A percentile compares a stretch with the other conserved stretches of the same genome.
Evolutionary conservation across 2,113 vertebrate species (phyloP).

Genomic region (Lontra canadensis): DNA sequence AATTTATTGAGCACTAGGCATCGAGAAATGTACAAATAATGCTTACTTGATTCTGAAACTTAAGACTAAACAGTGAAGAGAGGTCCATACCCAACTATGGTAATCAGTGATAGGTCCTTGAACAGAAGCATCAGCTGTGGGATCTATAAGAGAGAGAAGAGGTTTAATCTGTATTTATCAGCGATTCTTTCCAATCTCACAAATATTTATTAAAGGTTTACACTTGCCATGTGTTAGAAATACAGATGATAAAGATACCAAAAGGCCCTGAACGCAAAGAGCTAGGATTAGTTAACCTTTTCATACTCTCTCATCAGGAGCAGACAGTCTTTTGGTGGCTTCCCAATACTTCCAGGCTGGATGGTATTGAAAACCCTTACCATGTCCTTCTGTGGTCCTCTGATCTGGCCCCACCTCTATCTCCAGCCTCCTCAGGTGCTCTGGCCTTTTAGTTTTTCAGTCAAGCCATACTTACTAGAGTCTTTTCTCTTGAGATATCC

Average conservation of each 20-base stretch:
- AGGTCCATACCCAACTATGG: neutral
- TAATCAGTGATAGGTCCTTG: neutral
- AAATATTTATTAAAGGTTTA: neutral
- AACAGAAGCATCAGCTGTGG: neutral
- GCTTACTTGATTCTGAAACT: neutral
- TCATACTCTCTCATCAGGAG: neutral
- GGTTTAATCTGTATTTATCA: neutral
- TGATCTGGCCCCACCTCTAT: neutral
- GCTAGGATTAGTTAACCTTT: neutral
- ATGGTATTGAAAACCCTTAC: neutral
- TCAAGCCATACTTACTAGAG: neutral
- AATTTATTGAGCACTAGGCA: neutral
- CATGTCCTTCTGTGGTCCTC: neutral
- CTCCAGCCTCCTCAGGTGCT: neutral
- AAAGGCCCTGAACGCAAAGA: neutral
- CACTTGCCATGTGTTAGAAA: neutral
- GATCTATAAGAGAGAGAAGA: neutral
- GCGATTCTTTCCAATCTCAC: neutral
- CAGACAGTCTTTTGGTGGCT: neutral
- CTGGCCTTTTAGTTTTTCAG: neutral
- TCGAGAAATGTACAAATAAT: slow-evolving; percentile 35
- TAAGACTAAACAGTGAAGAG: slow-evolving; percentile 12
- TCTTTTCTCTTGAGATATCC: neutral
- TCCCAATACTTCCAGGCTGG: neutral
- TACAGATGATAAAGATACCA: neutral